Evolutionary conservation across 2,888 invertebrate genomes (phyloP), one percentile per base, ranked within the genome.

Genomic region (Macrosoma leucophasiata): DNA sequence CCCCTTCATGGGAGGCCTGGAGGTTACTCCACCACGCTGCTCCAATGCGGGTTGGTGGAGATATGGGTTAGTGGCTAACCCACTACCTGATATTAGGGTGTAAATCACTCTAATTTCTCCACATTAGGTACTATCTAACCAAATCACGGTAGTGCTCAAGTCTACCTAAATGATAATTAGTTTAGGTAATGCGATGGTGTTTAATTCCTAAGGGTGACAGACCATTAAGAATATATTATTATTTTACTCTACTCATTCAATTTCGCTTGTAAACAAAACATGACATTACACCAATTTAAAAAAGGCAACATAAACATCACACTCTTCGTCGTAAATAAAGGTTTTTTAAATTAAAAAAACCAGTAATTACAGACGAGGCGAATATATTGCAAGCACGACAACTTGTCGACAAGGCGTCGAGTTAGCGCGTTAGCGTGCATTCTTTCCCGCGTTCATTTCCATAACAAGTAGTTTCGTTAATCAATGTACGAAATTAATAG

Each of bases 391-490:
- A 59, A 72, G 62, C 69, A 57, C 75, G 69, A 72, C 75, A 69
- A 69, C 62, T 67, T 78, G 81, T 77, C 77, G 78, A 81, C 82
- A 78, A 69, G 70, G 67, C 69, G 68, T 62, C 74, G 65, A 58
- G 73, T 75, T 76, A 68, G 59, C 79, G 70, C 70, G 69, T 74
- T 77, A 62, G 69, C 78, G 68, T 76, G 78, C 81, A 81, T 82
- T 84, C 81, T 81, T 84, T 77, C 62, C 63, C 60, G 67, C 72
- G 70, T 77, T 78, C 78, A 82, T 84, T 82, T 77, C 58, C 78
- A 82, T 82, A 84, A 82, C 79, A 81, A 81, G 79, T 79, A 81
- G 78, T 82, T 82, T 75, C 79, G 81, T 82, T 82, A 81, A 84
- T 82, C 81, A 84, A 84, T 82, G 79, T 79, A 82, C 78, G 72